Evolutionary conservation across 2,888 invertebrate species (phyloP).

Genomic region (Muschampia plurimacula): DNA sequence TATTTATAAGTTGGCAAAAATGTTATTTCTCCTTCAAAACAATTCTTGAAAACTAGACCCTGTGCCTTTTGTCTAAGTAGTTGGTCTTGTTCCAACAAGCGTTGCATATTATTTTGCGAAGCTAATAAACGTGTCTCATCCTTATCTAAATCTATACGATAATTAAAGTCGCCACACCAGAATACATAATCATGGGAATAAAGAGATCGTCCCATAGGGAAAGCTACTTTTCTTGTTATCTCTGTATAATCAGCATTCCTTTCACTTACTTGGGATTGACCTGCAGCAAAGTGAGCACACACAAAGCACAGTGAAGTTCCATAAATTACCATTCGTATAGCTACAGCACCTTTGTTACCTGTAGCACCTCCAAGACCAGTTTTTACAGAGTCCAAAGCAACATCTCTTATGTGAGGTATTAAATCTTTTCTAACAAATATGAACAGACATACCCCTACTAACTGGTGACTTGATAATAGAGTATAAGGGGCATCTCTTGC

Average conservation of each 20-base stretch:
- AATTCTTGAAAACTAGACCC: constrained; percentile 96
- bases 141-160: constrained; percentile 97
- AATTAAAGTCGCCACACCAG: constrained; percentile 99
- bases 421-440: constrained; percentile 96
- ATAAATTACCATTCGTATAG: constrained; percentile 95
- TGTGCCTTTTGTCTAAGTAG: constrained; percentile 92
- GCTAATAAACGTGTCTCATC: constrained; percentile 96
- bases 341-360: constrained; percentile 98
- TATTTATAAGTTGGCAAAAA: constrained; percentile 99
- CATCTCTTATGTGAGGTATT: constrained; percentile 95
- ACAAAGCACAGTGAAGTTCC: constrained; percentile 98
- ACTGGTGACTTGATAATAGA: constrained; percentile 95
- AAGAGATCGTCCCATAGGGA: constrained; percentile 96
- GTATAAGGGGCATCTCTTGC: constrained; percentile 95
- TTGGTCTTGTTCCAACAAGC: constrained; percentile 95
- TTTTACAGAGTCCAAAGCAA: constrained; percentile 98
- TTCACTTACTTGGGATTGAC: constrained; percentile 97
- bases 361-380: constrained; percentile 99
- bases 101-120: constrained; percentile 89
- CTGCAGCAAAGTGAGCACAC: constrained; percentile 99
- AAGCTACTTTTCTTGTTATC: constrained; percentile 95
- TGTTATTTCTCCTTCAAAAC: constrained; percentile 95
- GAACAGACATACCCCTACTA: constrained; percentile 99
- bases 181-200: constrained; percentile 99
- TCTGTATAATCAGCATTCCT: constrained; percentile 98